phyloP scores from a whole-genome alignment of 2,797 vertebrate species.

The Cossypha polioptera region DNA sequence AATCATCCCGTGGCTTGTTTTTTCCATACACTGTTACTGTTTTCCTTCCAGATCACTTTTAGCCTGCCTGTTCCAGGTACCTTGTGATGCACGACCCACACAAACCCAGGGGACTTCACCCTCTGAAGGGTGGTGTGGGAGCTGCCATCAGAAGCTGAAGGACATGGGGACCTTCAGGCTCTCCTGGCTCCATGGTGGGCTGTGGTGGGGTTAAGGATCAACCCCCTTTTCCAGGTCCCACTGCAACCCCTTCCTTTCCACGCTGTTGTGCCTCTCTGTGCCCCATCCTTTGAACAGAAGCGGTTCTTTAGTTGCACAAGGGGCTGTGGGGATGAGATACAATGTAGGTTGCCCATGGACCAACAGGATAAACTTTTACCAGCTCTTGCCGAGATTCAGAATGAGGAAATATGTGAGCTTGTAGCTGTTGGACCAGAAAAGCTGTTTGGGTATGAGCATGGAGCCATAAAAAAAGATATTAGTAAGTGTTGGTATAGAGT shows the following conservation, averaged over 20 bases:
- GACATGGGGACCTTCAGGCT: not conserved
- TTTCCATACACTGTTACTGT: not conserved
- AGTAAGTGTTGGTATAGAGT: not conserved
- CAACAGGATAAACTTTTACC: not conserved
- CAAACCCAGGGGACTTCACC: not conserved
- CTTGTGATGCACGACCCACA: accelerated
- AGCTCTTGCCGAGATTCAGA: not conserved
- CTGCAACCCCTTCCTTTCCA: not conserved
- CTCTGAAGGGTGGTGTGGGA: accelerated
- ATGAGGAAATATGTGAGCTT: not conserved
- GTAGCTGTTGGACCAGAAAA: not conserved
- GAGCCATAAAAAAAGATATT: not conserved
- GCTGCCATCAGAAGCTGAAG: not conserved
- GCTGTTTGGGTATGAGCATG: not conserved
- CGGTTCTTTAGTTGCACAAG: not conserved
- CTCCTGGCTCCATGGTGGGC: accelerated
- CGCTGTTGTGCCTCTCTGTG: accelerated
- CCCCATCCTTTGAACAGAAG: not conserved
- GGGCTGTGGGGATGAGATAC: not conserved
- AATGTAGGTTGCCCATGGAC: not conserved
- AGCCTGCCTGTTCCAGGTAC: not conserved
- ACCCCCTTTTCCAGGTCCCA: not conserved
- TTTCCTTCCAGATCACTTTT: not conserved
- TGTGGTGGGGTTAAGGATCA: not conserved
- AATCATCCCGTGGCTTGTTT: not conserved